Percentiles rank a stretch among this genome's conserved stretches.
Evolutionary conservation across 2,797 vertebrate genomes (phyloP).

Genomic region (Kryptolebias ocellatus): DNA sequence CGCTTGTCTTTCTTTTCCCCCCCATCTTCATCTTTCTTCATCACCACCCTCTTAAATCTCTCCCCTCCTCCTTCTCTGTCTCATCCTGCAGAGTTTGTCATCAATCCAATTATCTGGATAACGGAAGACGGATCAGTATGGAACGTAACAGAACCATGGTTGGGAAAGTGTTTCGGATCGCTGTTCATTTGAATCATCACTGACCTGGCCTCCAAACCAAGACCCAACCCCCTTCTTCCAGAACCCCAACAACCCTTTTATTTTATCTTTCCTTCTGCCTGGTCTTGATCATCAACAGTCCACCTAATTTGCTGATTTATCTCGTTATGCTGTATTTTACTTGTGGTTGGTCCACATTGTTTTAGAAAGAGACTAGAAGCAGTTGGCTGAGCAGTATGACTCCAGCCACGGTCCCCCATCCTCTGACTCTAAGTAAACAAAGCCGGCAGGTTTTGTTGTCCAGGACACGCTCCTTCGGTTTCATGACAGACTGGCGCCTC

Average conservation of each 20-base stretch:
- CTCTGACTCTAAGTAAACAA: slow-evolving; percentile 43
- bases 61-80: slow-evolving; percentile 32
- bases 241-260: slow-evolving; percentile 23
- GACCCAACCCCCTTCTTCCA: slow-evolving; percentile 15
- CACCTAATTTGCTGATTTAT: slow-evolving; percentile 18
- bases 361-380: slow-evolving; percentile 26
- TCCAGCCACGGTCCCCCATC: slow-evolving; percentile 65
- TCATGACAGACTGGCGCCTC: slow-evolving; percentile 67
- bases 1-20: slow-evolving; percentile 44
- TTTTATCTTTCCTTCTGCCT: slow-evolving; percentile 3
- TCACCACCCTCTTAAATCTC: slow-evolving; percentile 29
- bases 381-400: slow-evolving; percentile 49
- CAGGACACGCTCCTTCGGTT: slow-evolving; percentile 44
- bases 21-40: neutral
- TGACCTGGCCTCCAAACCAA: slow-evolving; percentile 48
- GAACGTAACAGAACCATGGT: slow-evolving; percentile 82
- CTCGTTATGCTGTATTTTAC: slow-evolving; percentile 19
- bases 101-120: slow-evolving; percentile 53
- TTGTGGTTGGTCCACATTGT: slow-evolving; percentile 18
- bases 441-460: slow-evolving; percentile 46
- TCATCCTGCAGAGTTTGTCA: slow-evolving; percentile 56
- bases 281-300: slow-evolving; percentile 14
- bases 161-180: slow-evolving; percentile 56
- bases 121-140: slow-evolving; percentile 72
- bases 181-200: slow-evolving; percentile 45